Percentiles rank a stretch among this genome's conserved stretches.
Conservation (phyloP, 2,113 vertebrate genomes). For the Ciconia boyciana region DNA sequence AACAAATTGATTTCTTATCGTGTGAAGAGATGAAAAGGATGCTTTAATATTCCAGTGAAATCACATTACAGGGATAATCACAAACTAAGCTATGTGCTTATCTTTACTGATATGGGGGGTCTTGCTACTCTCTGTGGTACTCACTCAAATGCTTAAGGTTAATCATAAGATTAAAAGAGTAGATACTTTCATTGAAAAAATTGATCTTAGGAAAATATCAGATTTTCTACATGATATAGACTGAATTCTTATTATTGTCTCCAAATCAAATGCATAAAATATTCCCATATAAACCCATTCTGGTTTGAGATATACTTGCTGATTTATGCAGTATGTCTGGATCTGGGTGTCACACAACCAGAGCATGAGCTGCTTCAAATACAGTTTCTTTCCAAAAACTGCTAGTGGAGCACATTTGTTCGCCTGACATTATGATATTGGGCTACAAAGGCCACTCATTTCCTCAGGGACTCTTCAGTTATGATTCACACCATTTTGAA, state of each 20-base stretch:
- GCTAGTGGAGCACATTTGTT: background rate
- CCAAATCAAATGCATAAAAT: background rate
- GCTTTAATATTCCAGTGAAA: background rate
- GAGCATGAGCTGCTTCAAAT: background rate
- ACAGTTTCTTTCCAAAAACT: background rate
- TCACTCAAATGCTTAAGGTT: background rate
- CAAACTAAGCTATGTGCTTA: background rate
- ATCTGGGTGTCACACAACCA: background rate
- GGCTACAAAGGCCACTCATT: background rate
- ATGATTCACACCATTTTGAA: background rate
- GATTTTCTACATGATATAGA: background rate
- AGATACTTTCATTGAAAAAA: background rate
- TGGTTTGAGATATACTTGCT: background rate
- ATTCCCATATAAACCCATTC: background rate
- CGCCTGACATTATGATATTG: background rate
- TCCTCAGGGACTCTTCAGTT: background rate
- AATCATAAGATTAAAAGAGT: background rate
- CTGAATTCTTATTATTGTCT: background rate
- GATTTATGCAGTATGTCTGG: background rate
- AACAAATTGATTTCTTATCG: background rate
- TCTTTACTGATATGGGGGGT: background rate
- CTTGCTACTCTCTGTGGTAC: background rate
- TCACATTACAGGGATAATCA: background rate
- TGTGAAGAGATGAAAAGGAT: background rate
- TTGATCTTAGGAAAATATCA: background rate